These are phyloP conservation scores for Aphidius ervi DNA, from an alignment of 1,140 invertebrate species.

Conservation along the genomic window DNA sequence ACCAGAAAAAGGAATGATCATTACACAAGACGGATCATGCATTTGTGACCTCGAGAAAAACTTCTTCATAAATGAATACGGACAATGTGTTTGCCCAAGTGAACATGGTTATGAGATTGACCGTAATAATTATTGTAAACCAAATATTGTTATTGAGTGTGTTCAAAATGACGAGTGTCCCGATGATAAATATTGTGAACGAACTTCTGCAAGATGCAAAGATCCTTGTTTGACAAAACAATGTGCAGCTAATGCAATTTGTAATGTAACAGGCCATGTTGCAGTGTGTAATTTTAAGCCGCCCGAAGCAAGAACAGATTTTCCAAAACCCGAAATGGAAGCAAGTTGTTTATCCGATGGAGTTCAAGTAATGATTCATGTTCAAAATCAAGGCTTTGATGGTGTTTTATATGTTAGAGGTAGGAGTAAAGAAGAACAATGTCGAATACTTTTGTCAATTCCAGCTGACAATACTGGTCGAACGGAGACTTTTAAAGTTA, in stretches of 20 bases:
- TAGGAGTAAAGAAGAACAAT: conserved; percentile 87
- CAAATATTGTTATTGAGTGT: conserved; percentile 61
- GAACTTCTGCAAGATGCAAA: conserved; percentile 59
- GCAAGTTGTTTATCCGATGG: conserved; percentile 89
- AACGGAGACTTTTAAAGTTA: conserved; percentile 83
- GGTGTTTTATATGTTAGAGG: conserved; percentile 92
- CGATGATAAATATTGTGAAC: conserved; percentile 70
- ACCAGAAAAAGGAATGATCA: conserved; percentile 65
- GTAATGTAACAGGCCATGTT: conserved; percentile 73
- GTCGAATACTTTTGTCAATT: conserved; percentile 73
- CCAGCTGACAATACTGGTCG: conserved; percentile 61
- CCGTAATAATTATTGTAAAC: conserved; percentile 62
- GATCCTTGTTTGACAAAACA: conserved; percentile 66
- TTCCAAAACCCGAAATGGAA: conserved; percentile 78
- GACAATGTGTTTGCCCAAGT: conserved; percentile 72
- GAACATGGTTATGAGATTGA: conserved; percentile 68
- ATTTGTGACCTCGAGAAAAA: conserved; percentile 74
- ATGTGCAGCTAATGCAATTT: conserved; percentile 69
- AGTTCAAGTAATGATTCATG: conserved; percentile 80
- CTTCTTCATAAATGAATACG: conserved; percentile 68
- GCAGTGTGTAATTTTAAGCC: conserved; percentile 69
- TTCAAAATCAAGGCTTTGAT: conserved; percentile 77
- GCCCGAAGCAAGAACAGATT: conserved; percentile 66
- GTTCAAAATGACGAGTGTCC: conserved; percentile 71
- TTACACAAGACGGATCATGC: conserved; percentile 73